Evolutionary conservation across 2,888 invertebrate species (phyloP), one percentile per base, ranked within the genome.

Genomic region (Syrista parreyssii): DNA sequence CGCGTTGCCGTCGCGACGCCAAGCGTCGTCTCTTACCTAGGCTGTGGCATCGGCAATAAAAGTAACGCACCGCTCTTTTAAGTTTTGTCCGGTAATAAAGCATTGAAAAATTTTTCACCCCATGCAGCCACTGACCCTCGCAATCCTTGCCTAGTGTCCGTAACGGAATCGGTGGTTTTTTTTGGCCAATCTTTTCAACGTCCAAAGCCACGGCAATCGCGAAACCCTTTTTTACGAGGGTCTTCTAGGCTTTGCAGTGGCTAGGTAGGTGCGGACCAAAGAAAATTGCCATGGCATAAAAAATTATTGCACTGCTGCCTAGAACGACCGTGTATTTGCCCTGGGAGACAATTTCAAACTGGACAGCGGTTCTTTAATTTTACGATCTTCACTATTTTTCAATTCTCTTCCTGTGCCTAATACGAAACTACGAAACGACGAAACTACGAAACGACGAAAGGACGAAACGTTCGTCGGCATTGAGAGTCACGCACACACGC

Each of bases 91-190:
- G 55, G 55, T 9, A 55, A 23, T 55, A 55, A 55, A 55, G 55
- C 23, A 23, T 2, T 55, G 23, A 55, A 23, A 55, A 55, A 55
- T 55, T 55, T 55, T 55, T 55, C 55, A 55, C 55, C 55, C 55
- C 23, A 23, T 55, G 15, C 55, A 23, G 55, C 9, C 9, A 55
- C 55, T 71, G 32, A 71, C 71, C 71, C 71, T 33, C 71, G 12
- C 71, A 87, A 88, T 82, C 86, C 87, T 88, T 88, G 81, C 88
- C 88, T 88, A 87, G 85, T 87, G 85, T 88, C 83, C 86, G 76
- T 86, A 87, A 88, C 86, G 87, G 88, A 86, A 85, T 86, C 84
- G 79, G 86, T 74, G 86, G 86, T 85, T 87, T 87, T 86, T 86
- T 87, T 84, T 82, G 34, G 78, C 77, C 81, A 82, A 78, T 76